Evolutionary conservation across 2,888 invertebrate species (phyloP).

Genomic region (Acanthoscelides obtectus): DNA sequence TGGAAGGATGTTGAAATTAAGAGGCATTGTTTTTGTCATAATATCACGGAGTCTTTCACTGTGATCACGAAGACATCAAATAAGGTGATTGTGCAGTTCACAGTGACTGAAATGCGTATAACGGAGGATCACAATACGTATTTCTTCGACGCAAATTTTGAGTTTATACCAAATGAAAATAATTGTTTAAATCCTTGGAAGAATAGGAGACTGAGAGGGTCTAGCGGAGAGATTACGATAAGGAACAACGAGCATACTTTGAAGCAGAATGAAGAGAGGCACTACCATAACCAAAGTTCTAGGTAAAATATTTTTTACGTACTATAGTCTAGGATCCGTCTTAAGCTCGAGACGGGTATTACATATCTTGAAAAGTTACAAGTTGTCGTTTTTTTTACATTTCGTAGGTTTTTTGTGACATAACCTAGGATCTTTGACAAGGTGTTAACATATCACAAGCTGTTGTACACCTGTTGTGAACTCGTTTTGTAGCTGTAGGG

Average conservation of each 20-base stretch:
- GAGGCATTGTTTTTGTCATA: conserved; percentile 70
- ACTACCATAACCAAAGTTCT: conserved; percentile 49
- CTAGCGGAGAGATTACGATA: conserved; percentile 69
- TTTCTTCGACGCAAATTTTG: conserved; percentile 71
- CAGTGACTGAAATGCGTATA: conserved; percentile 73
- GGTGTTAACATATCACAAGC: too few relatives aligned
- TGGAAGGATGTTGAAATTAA: conserved; percentile 61
- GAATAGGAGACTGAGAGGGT: conserved; percentile 61
- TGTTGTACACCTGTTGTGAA: too few relatives aligned
- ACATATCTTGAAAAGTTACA: too few relatives aligned
- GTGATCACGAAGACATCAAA: conserved; percentile 65
- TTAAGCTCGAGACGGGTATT: too few relatives aligned
- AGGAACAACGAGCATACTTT: conserved; percentile 54
- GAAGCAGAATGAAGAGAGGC: conserved; percentile 46
- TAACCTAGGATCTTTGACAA: too few relatives aligned
- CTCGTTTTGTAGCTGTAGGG: too few relatives aligned
- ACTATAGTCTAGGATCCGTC: too few relatives aligned
- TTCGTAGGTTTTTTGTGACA: too few relatives aligned
- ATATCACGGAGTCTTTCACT: conserved; percentile 58
- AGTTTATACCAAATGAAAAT: conserved; percentile 59
- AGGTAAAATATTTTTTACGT: conserved; percentile 46
- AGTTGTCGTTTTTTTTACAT: too few relatives aligned
- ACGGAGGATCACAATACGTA: conserved; percentile 76
- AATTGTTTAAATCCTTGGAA: conserved; percentile 64
- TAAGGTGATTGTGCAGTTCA: conserved; percentile 68